A percentile compares a stretch with the other conserved stretches of the same genome.
Evolutionary conservation across 2,113 vertebrate genomes (phyloP).

Genomic region (Microcebus jonahi): DNA sequence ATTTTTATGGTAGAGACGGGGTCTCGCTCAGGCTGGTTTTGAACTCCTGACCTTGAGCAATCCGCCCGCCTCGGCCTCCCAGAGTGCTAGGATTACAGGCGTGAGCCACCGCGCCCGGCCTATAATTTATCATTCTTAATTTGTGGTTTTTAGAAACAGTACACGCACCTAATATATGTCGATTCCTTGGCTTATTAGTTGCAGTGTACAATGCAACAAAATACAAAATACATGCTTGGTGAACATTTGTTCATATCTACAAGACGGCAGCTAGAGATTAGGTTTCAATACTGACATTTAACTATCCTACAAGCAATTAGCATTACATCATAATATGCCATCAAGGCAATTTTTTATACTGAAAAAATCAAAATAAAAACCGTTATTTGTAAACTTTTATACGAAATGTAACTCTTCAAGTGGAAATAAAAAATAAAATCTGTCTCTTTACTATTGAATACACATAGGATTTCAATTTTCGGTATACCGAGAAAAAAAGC

Average conservation of each 20-base stretch:
- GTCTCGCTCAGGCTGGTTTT: too few species aligned
- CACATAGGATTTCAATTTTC: conserved; percentile 84
- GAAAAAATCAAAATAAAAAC: conserved; percentile 89
- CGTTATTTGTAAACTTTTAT: conserved; percentile 95
- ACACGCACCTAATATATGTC: conserved; percentile 88
- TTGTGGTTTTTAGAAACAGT: conserved; percentile 90
- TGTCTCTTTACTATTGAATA: conserved; percentile 90
- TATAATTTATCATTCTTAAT: conserved; percentile 91
- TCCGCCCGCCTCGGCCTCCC: too few species aligned
- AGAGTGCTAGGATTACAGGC: too few species aligned
- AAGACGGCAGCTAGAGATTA: conserved; percentile 88
- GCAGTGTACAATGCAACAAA: conserved; percentile 90
- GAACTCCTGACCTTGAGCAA: too few species aligned
- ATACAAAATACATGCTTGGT: conserved; percentile 91
- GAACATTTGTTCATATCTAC: conserved; percentile 90
- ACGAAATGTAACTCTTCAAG: conserved; percentile 94
- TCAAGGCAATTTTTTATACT: conserved; percentile 88
- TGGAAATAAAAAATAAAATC: conserved; percentile 96
- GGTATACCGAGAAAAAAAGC: conserved; percentile 84
- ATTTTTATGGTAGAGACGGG: too few species aligned
- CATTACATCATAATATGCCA: conserved; percentile 86
- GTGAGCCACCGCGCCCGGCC: too few species aligned
- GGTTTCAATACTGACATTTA: conserved; percentile 92
- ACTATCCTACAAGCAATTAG: conserved; percentile 93
- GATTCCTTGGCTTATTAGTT: conserved; percentile 93